Evolutionary conservation across 2,888 invertebrate genomes (phyloP), one percentile per base, ranked within the genome.

Genomic region (Apotomis turbidana): DNA sequence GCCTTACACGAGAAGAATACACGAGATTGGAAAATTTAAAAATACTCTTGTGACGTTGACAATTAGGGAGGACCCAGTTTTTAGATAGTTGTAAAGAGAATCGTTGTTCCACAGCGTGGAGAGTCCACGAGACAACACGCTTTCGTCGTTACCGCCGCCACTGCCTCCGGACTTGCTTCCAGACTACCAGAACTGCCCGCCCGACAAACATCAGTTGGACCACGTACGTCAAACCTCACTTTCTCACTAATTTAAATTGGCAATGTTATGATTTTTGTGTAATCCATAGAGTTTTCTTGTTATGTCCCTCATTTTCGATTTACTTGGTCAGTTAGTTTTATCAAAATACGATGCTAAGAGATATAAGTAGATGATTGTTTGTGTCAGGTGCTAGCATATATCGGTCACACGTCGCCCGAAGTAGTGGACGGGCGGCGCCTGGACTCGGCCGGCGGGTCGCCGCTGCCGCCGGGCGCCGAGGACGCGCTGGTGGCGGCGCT

Each of bases 131-230:
- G 94, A 94, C 12, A 90, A 87, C 74, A 92, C 90, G 52, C 78
- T 94, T 63, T 94, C 94, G 1, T 90, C 93, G 0, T 90, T 94
- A 61, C 94, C 95, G 27, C 96, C 97, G 27, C 94, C 93, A 3
- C 78, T 93, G 69, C 96, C 96, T 1, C 95, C 96, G 0, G 95
- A 96, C 74, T 93, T 97, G 73, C 90, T 98, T 74, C 98, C 98
- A 0, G 95, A 96, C 74, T 95, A 96, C 76, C 96, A 96, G 74
- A 97, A 97, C 83, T 95, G 97, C 52, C 97, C 97, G 0, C 96
- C 97, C 0, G 97, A 97, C 85, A 95, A 97, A 90, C 98, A 99
- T 90, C 98, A 98, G 87, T 89, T 99, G 71, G 97, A 98, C 89
- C 98, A 98, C 92, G 98, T 98, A 94, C 12, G 57, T 66, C 4